Conservation (phyloP, 1,140 invertebrate genomes). For the Oryzaephilus surinamensis region DNA sequence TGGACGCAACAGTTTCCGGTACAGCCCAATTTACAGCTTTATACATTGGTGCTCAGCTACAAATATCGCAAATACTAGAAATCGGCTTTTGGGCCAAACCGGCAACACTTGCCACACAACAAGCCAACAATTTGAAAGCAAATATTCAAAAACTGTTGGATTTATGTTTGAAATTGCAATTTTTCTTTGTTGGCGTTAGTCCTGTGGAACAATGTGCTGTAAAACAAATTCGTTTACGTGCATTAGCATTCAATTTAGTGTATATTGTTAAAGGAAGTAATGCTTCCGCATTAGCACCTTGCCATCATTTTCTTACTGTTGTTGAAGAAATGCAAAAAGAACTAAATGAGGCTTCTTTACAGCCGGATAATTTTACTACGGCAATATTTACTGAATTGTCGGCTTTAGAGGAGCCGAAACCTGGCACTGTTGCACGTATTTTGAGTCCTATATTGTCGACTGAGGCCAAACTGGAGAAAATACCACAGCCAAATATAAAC, state of each 20-base stretch:
- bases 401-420: slow-evolving; percentile 70
- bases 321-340: slow-evolving; percentile 36
- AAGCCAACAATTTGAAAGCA: slow-evolving; percentile 43
- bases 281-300: slow-evolving; percentile 39
- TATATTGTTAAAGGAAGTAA: slow-evolving; percentile 48
- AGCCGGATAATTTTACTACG: slow-evolving; percentile 67
- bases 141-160: slow-evolving; percentile 51
- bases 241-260: slow-evolving; percentile 72
- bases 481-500: slow-evolving; percentile 50
- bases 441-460: slow-evolving; percentile 69
- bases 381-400: slow-evolving; percentile 68
- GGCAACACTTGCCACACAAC: slow-evolving; percentile 38
- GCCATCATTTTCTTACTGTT: slow-evolving; percentile 35
- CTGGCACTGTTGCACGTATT: slow-evolving; percentile 68
- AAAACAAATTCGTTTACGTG: slow-evolving; percentile 73
- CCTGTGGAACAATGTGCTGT: slow-evolving; percentile 64
- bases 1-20: slow-evolving; percentile 71
- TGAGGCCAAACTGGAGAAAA: slow-evolving; percentile 44
- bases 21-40: slow-evolving; percentile 77
- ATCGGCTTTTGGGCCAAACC: slow-evolving; percentile 40
- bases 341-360: slow-evolving; percentile 36
- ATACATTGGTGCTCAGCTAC: slow-evolving; percentile 60
- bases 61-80: slow-evolving; percentile 34
- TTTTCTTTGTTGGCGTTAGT: slow-evolving; percentile 71
- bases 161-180: slow-evolving; percentile 66